phyloP scores from a whole-genome alignment of 1,140 invertebrate species.

The Pachyrhynchus sulphureomaculatus region DNA sequence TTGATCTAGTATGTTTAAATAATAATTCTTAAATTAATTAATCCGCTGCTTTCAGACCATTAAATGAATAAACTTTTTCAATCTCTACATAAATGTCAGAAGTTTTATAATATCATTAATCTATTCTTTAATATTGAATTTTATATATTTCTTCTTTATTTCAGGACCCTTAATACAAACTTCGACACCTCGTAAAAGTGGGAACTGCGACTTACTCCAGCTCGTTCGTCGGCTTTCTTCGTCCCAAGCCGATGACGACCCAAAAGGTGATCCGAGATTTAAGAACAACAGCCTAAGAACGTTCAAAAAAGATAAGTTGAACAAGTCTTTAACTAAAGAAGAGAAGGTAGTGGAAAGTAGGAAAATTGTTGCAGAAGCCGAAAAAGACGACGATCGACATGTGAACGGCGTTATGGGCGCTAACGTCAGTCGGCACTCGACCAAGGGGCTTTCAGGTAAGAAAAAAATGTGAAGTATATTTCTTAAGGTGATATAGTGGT shows the following conservation, averaged over 20 bases:
- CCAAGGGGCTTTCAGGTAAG: constrained; percentile 63
- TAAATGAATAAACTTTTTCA: no score
- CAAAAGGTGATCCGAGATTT: neutral
- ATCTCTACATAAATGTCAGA: no score
- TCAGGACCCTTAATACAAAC: constrained; percentile 28
- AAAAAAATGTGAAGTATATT: no score
- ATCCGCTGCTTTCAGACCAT: no score
- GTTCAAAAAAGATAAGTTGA: neutral
- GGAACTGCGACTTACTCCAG: constrained; percentile 34
- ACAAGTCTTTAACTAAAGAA: neutral
- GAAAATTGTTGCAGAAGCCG: neutral
- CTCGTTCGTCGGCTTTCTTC: constrained; percentile 36
- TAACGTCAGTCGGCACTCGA: constrained; percentile 70
- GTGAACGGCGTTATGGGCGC: constrained; percentile 62
- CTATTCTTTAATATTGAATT: no score
- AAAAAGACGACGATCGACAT: constrained; percentile 19
- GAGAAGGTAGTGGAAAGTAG: neutral
- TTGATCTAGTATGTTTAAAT: no score
- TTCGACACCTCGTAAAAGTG: constrained; percentile 14
- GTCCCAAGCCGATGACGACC: constrained; percentile 5
- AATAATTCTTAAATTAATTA: no score
- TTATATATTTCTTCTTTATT: constrained; percentile 14
- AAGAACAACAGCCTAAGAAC: neutral
- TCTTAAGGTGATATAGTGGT: no score
- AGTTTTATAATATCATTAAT: no score